phyloP scores from a whole-genome alignment of 2,113 vertebrate species.

The Nyctibius bracteatus region DNA sequence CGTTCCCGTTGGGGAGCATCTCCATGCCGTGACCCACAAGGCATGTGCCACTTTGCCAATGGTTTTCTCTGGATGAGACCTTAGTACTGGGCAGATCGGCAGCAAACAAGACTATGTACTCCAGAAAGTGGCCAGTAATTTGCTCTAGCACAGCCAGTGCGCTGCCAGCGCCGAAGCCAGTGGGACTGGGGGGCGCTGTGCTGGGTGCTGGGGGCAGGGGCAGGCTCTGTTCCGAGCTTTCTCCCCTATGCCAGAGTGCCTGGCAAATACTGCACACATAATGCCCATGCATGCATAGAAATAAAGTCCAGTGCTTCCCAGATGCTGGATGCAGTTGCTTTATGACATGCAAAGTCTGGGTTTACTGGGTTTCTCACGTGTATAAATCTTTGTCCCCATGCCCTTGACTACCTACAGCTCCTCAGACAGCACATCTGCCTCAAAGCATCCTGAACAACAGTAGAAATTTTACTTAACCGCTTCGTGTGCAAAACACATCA shows the following conservation, averaged over 20 bases:
- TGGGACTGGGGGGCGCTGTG: not conserved
- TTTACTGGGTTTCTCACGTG: not conserved
- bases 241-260: not conserved
- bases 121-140: not conserved
- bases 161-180: accelerated
- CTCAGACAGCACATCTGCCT: not conserved
- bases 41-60: accelerated
- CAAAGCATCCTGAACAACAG: not conserved
- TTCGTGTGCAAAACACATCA: not conserved
- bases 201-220: not conserved
- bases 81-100: not conserved
- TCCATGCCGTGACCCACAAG: not conserved
- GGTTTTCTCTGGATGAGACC: not conserved
- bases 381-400: not conserved
- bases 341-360: not conserved
- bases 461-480: not conserved
- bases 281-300: not conserved
- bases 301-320: not conserved
- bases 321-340: not conserved
- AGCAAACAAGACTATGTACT: not conserved
- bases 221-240: not conserved
- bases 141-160: not conserved
- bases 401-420: not conserved
- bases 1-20: accelerated
- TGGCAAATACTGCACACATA: accelerated